Conservation (phyloP, 92 coral and sea anemone species). For the Zoanthus sansibaricus region DNA sequence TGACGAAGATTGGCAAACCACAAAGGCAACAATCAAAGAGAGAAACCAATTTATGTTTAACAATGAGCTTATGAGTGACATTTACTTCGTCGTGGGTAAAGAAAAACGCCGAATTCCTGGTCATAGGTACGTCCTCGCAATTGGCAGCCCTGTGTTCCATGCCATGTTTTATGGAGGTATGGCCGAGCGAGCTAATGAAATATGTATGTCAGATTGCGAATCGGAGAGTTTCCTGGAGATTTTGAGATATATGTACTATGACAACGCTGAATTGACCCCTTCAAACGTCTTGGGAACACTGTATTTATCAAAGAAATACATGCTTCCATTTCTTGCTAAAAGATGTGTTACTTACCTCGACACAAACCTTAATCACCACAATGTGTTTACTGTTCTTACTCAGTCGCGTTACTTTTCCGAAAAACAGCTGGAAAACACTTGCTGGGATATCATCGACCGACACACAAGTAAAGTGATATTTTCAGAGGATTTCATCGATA, state of each 20-base stretch:
- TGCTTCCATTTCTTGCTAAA: conserved; percentile 83
- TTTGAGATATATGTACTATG: conserved; percentile 79
- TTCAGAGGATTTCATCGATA: conserved; percentile 77
- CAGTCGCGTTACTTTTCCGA: conserved; percentile 87
- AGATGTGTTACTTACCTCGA: conserved; percentile 81
- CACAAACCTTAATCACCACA: conserved; percentile 80
- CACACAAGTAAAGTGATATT: conserved; percentile 77
- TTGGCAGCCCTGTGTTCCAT: conserved; percentile 85
- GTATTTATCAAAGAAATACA: conserved; percentile 88
- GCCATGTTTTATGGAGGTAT: conserved; percentile 89
- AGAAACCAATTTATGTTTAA: conserved; percentile 84
- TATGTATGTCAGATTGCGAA: conserved; percentile 79
- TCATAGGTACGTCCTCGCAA: conserved; percentile 82
- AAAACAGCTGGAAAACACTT: conserved; percentile 78
- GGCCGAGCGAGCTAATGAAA: conserved; percentile 78
- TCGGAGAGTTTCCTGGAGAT: conserved; percentile 76
- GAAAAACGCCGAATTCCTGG: conserved; percentile 73
- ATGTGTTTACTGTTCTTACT: conserved; percentile 80
- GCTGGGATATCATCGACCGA: conserved; percentile 88
- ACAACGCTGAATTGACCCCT: conserved; percentile 75
- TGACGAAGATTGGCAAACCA: conserved; percentile 82
- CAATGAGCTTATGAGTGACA: conserved; percentile 80
- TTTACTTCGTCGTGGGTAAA: conserved; percentile 75
- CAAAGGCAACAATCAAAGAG: conserved; percentile 69
- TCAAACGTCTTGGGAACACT: conserved; percentile 80